Evolutionary conservation across 2,888 invertebrate species (phyloP).

Genomic region (Carcina quercana): DNA sequence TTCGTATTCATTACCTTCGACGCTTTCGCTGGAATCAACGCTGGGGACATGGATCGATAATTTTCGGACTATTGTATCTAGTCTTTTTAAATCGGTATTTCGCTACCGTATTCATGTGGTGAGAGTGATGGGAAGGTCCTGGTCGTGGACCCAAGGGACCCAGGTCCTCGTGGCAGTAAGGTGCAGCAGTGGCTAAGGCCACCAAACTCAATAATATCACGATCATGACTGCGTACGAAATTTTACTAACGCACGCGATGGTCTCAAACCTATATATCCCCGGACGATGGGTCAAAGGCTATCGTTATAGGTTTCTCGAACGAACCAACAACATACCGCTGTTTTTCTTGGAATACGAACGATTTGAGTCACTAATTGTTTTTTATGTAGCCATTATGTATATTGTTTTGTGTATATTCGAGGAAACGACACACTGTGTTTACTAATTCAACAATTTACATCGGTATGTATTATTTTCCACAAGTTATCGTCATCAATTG

Average conservation of each 20-base stretch:
- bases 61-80: slow-evolving; percentile 37
- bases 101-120: slow-evolving; percentile 6
- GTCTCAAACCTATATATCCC: not conserved
- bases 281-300: slow-evolving; percentile 34
- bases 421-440: too few species aligned
- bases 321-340: too few species aligned
- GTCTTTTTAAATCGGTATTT: slow-evolving; percentile 28
- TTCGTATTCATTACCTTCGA: slow-evolving; percentile 42
- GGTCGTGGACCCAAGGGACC: slow-evolving; percentile 2
- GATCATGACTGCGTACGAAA: too few species aligned
- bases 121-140: too few species aligned
- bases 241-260: too few species aligned
- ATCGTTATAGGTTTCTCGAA: slow-evolving; percentile 32
- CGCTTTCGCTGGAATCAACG: slow-evolving; percentile 22
- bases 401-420: too few species aligned
- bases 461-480: too few species aligned
- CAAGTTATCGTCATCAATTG: too few species aligned
- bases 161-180: slow-evolving; percentile 21
- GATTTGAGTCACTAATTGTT: too few species aligned
- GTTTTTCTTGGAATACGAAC: too few species aligned
- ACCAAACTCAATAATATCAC: slow-evolving; percentile 29
- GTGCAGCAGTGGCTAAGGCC: slow-evolving; percentile 41
- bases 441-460: too few species aligned
- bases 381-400: too few species aligned
- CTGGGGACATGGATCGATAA: slow-evolving; percentile 37